These are phyloP conservation scores for Aurelia aurita complex sp. Pacific DNA, from an alignment of 30 jellyfish, hydroid and myxozoan species.

Conservation along the genomic window DNA sequence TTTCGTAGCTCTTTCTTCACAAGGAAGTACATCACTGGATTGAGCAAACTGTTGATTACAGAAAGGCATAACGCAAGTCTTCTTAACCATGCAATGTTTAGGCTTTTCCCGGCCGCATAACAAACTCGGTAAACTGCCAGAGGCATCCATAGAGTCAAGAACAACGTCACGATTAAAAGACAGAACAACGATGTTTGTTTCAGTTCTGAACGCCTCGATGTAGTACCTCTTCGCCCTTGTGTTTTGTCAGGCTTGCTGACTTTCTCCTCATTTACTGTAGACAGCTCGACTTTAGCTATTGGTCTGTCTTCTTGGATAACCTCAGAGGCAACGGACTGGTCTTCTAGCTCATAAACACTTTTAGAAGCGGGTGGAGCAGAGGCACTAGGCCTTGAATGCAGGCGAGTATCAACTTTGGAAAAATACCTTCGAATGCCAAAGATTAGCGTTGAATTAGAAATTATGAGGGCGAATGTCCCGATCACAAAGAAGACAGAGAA, in stretches of 20 bases:
- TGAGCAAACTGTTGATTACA: constrained; percentile 43
- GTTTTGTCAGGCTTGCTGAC: not conserved
- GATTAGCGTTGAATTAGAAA: constrained; percentile 26
- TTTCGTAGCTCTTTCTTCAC: constrained; percentile 41
- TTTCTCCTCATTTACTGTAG: not conserved
- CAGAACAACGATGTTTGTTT: constrained; percentile 53
- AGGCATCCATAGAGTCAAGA: constrained; percentile 47
- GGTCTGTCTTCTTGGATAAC: not conserved
- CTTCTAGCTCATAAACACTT: not conserved
- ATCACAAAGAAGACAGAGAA: constrained; percentile 26
- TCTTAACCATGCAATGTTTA: constrained; percentile 53
- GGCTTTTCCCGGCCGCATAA: constrained; percentile 26
- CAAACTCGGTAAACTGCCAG: constrained; percentile 35
- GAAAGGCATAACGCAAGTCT: constrained; percentile 58
- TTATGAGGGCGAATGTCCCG: constrained; percentile 27
- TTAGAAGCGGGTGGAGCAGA: not conserved
- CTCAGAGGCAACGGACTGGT: too few relatives aligned
- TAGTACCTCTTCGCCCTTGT: not conserved
- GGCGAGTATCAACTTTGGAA: constrained; percentile 4
- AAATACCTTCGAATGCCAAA: constrained; percentile 21
- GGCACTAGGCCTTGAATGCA: not conserved
- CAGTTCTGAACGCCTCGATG: constrained; percentile 31
- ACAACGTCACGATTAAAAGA: constrained; percentile 24
- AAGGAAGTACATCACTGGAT: constrained; percentile 50
- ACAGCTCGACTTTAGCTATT: not conserved